phyloP scores from a whole-genome alignment of 2,113 vertebrate species.

The Indicator maculatus region DNA sequence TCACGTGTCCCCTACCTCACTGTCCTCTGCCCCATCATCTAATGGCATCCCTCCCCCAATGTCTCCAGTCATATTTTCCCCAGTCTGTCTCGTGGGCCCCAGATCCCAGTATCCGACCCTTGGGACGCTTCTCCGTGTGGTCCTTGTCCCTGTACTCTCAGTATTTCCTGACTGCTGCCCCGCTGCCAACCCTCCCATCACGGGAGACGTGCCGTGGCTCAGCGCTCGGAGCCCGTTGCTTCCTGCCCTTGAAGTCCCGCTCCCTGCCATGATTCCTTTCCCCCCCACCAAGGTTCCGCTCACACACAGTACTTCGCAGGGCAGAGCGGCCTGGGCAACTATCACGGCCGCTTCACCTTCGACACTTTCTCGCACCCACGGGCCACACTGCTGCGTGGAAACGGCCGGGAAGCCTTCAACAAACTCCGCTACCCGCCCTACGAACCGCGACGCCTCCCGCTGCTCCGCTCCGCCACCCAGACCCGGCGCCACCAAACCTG shows the following conservation, averaged over 20 bases:
- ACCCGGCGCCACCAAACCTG: too few species aligned
- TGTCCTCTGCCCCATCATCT: too few species aligned
- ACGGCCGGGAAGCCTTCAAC: neutral
- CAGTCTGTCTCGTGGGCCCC: neutral
- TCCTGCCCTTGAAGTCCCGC: neutral
- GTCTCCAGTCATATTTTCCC: too few species aligned
- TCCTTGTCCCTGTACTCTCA: neutral
- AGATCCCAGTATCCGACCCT: too few species aligned
- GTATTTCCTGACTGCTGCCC: neutral
- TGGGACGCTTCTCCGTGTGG: too few species aligned
- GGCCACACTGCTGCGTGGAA: neutral
- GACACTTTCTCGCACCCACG: neutral
- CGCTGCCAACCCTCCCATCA: neutral
- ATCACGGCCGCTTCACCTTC: neutral
- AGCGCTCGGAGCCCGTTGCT: neutral
- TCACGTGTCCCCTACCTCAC: too few species aligned
- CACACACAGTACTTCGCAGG: neutral
- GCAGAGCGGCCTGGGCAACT: neutral
- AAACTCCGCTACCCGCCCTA: neutral
- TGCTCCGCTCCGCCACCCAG: neutral
- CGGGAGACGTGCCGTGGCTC: neutral
- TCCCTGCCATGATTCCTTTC: neutral
- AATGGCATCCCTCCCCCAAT: too few species aligned
- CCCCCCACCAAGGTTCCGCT: neutral
- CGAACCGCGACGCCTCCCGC: neutral